phyloP scores from a whole-genome alignment of 2,888 invertebrate genomes.

The Maniola hyperantus region DNA sequence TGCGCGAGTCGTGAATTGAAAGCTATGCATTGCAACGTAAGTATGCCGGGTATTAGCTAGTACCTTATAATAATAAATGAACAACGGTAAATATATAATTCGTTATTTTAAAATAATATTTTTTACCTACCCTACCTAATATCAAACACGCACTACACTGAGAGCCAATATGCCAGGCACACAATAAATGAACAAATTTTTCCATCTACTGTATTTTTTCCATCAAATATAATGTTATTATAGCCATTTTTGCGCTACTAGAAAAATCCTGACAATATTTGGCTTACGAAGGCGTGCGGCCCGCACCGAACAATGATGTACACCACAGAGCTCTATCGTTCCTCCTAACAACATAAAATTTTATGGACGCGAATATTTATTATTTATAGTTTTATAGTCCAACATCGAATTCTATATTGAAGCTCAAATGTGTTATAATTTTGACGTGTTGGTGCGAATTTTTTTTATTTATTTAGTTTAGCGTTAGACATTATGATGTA shows the following conservation, averaged over 20 bases:
- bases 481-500: no score
- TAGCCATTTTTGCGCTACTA: neutral
- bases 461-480: no score
- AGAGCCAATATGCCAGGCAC: neutral
- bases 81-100: neutral
- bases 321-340: slow-evolving; percentile 55
- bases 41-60: no score
- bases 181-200: neutral
- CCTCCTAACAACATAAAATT: slow-evolving; percentile 71
- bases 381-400: slow-evolving; percentile 74
- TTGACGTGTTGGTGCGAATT: neutral
- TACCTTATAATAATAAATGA: no score
- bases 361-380: slow-evolving; percentile 74
- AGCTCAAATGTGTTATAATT: slow-evolving; percentile 40
- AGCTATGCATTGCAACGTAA: no score
- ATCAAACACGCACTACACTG: no score
- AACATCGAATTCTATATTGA: slow-evolving; percentile 55
- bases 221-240: slow-evolving; percentile 2
- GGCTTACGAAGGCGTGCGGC: slow-evolving; percentile 12
- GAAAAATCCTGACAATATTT: slow-evolving; percentile 7
- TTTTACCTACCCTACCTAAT: no score
- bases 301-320: slow-evolving; percentile 40
- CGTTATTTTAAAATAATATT: no score
- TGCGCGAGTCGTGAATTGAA: no score
- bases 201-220: neutral